Evolutionary conservation across 2,113 vertebrate species (phyloP).

Genomic region (Pangasianodon hypophthalmus): DNA sequence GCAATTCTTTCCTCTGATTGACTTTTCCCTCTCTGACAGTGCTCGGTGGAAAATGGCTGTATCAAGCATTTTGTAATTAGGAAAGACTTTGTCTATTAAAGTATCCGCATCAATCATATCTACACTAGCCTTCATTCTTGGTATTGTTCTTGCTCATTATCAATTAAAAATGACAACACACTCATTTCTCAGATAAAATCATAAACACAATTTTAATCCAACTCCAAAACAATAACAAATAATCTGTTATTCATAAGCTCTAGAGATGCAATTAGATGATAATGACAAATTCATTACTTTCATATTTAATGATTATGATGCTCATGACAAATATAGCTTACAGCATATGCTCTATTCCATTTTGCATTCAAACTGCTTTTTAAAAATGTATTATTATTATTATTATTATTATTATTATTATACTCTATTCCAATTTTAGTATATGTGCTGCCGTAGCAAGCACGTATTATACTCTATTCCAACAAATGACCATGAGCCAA

Average conservation of each 20-base stretch:
- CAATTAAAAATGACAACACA: slow-evolving; percentile 46
- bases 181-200: slow-evolving; percentile 48
- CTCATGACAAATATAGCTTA: background rate
- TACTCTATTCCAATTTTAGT: too few species aligned
- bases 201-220: slow-evolving; percentile 51
- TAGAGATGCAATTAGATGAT: slow-evolving; percentile 63
- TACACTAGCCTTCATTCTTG: background rate
- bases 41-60: slow-evolving; percentile 27
- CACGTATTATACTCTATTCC: background rate
- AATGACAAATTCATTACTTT: slow-evolving; percentile 59
- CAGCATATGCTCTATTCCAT: slow-evolving; percentile 5
- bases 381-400: background rate
- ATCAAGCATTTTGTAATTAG: slow-evolving; percentile 20
- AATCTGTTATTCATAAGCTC: slow-evolving; percentile 53
- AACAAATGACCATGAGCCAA: background rate
- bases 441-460: too few species aligned
- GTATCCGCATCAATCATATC: slow-evolving; percentile 27
- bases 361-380: background rate
- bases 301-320: background rate
- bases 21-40: slow-evolving; percentile 32
- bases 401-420: background rate
- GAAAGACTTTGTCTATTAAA: slow-evolving; percentile 24
- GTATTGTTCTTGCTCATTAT: slow-evolving; percentile 39
- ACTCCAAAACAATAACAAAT: slow-evolving; percentile 55
- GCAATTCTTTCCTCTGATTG: slow-evolving; percentile 33